Base-by-base conservation (phyloP, 2,797 vertebrate genomes). In the Enteromius anoplus region DNA sequence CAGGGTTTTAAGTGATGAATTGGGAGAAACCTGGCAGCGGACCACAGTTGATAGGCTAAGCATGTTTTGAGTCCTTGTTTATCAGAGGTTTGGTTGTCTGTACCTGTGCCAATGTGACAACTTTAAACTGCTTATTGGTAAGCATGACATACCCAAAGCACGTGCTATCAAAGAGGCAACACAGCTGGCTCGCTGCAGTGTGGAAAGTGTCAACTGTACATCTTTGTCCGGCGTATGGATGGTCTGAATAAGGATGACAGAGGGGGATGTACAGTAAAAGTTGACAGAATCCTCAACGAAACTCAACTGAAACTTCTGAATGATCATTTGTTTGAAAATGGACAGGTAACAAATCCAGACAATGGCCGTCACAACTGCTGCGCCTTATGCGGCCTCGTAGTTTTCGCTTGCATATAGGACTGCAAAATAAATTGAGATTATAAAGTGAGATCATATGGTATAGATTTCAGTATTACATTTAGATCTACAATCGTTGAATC, bases 41-140 rank as follows among this genome's bases (percentile, higher is more conserved):
- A 75, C 37, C 55, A 14, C 37, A 29, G 49, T 70, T 86, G 87
- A 88, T 80, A 85, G 82, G 72, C 65, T 29, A 65, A 77, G 75
- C 85, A 86, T 51, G 32, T 80, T 55, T 65, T 47, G 65, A 65
- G 49, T 83, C 40, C 65, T 60, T 78, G 37, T 73, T 86, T 84
- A 82, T 86, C 82, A 71, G 76, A 40, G 40, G 29, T 87, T 70
- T 82, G 81, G 29, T 72, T 64, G 45, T 47, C 60, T 71, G 58
- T 66, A 75, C 45, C 64, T 32, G 47, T 72, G 85, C 85, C 82
- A 86, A 58, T 53, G 79, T 82, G 71, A 42, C 60, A 71, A 19
- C 49, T 47, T 82, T 68, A 75, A 71, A 70, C 40, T 51, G 34
- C 15, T 75, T 17, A 60, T 86, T 82, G 62, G 37, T 83, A 45